Conservation (phyloP, 23 tunicate genomes). For the Styela clava region DNA sequence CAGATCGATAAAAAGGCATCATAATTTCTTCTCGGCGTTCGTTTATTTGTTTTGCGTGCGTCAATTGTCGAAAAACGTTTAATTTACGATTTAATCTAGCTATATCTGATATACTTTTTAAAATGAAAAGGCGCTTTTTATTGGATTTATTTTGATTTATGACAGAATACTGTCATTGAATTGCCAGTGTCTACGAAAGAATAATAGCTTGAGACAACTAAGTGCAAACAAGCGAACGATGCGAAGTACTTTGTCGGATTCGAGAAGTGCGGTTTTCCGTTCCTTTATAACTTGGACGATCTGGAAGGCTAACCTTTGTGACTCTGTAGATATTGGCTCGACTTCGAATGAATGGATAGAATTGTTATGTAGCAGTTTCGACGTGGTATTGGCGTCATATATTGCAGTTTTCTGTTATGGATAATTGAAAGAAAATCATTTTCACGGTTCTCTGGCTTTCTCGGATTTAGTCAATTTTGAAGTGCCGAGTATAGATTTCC, state of each 20-base stretch:
- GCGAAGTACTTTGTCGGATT: not conserved
- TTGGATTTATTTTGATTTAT: not conserved
- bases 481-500: not conserved
- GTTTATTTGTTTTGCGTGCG: not conserved
- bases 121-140: not conserved
- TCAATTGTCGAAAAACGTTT: not conserved
- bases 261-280: not conserved
- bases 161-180: not conserved
- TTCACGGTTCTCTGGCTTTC: no score
- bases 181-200: not conserved
- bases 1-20: not conserved
- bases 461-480: not conserved
- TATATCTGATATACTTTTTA: not conserved
- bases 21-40: not conserved
- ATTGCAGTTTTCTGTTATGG: no score
- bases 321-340: not conserved
- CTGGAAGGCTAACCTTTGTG: not conserved
- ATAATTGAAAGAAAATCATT: no score
- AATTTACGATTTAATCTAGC: not conserved
- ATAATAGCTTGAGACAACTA: not conserved
- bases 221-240: not conserved
- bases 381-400: no score
- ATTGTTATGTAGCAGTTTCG: no score
- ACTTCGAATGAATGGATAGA: no score
- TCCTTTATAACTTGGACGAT: not conserved